Percentiles rank a stretch among this genome's conserved stretches.
Evolutionary conservation across 2,888 invertebrate genomes (phyloP).

Genomic region (Periphyllus acericola): DNA sequence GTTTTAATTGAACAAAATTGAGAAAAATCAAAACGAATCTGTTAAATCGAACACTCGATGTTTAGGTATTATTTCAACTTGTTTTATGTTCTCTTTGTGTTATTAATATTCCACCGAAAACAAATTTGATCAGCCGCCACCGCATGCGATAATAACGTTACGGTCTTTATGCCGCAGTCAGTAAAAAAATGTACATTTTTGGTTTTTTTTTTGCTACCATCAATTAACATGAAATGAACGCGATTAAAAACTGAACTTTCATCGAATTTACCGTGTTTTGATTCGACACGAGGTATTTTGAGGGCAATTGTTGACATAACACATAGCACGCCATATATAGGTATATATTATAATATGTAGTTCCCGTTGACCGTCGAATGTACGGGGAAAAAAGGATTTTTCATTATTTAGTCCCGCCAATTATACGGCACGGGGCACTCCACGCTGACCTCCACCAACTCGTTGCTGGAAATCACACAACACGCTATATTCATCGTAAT

Average conservation of each 20-base stretch:
- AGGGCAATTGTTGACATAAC: neutral
- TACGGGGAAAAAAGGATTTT: neutral
- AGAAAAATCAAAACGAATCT: too few species aligned
- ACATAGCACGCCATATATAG: neutral
- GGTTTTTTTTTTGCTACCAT: neutral
- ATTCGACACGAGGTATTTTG: neutral
- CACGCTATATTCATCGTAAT: neutral
- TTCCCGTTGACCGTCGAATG: neutral
- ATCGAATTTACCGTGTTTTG: neutral
- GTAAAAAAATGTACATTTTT: neutral
- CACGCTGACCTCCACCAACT: neutral
- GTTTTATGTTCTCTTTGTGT: too few species aligned
- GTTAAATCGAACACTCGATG: too few species aligned
- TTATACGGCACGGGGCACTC: neutral
- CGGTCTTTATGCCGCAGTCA: neutral
- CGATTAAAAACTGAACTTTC: neutral
- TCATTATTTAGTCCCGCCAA: neutral
- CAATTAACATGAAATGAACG: neutral
- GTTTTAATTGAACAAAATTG: too few species aligned
- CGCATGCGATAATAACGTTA: neutral
- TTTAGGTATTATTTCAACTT: too few species aligned
- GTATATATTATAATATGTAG: neutral
- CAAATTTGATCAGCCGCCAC: neutral
- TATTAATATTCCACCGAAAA: too few species aligned
- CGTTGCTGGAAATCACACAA: neutral